A percentile compares a stretch with the other conserved stretches of the same genome.
Evolutionary conservation across 2,888 invertebrate genomes (phyloP).

Genomic region (Desoria tigrina): DNA sequence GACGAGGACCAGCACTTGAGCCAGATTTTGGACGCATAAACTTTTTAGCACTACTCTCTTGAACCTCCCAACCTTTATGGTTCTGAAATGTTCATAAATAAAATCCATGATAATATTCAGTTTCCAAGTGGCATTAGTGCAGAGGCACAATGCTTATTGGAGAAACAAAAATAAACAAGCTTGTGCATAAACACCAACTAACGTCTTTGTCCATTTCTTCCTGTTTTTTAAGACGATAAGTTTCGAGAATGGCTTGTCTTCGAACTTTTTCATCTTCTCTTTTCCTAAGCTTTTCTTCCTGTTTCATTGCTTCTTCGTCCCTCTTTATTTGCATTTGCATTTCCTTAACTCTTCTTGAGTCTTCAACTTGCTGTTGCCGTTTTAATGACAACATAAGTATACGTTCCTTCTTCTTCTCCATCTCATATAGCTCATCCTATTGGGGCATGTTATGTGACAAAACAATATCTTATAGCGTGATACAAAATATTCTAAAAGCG

Average conservation of each 20-base stretch:
- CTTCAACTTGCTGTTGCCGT: constrained; percentile 87
- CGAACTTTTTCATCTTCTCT: constrained; percentile 83
- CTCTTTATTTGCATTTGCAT: constrained; percentile 75
- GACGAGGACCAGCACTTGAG: constrained; percentile 61
- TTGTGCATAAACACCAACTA: constrained; percentile 28
- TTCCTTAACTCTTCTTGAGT: constrained; percentile 80
- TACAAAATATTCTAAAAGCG: neutral
- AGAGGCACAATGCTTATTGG: constrained; percentile 9
- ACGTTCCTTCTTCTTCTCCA: constrained; percentile 88
- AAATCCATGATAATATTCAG: neutral
- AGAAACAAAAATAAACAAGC: constrained; percentile 30
- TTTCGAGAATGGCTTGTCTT: constrained; percentile 83
- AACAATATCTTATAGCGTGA: constrained; percentile 15
- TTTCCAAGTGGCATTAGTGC: neutral
- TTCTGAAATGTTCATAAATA: constrained; percentile 30
- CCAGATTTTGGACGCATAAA: constrained; percentile 66
- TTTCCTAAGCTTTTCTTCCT: constrained; percentile 67
- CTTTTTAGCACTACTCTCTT: constrained; percentile 52
- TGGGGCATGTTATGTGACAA: neutral
- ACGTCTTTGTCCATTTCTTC: constrained; percentile 52
- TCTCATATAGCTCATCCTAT: constrained; percentile 83
- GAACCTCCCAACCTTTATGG: constrained; percentile 51
- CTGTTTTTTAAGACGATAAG: constrained; percentile 84
- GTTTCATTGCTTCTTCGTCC: constrained; percentile 66
- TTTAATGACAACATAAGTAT: constrained; percentile 86